Evolutionary conservation across 2,797 vertebrate species (phyloP).

Genomic region (Leptatherina wallacei): DNA sequence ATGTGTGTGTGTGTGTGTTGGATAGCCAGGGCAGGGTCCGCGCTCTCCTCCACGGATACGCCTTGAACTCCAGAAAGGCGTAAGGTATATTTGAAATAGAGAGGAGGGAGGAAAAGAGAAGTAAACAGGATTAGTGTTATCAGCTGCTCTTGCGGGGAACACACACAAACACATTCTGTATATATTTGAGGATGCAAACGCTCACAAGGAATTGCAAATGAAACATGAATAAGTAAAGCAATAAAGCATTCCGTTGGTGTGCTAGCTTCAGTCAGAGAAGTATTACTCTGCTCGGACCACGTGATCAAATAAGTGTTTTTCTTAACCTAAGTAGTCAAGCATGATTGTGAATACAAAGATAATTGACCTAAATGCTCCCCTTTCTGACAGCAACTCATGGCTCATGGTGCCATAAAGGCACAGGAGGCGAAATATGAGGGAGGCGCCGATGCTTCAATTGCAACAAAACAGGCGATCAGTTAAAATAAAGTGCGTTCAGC

Average conservation of each 20-base stretch:
- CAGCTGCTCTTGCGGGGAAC: conserved; percentile 64
- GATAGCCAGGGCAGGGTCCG: conserved; percentile 57
- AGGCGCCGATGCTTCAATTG: conserved; percentile 56
- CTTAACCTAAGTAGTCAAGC: conserved; percentile 58
- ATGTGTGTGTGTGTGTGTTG: conserved; percentile 18
- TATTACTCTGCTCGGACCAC: conserved; percentile 51
- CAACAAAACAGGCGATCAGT: conserved; percentile 68
- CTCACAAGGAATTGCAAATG: conserved; percentile 74
- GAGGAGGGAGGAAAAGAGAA: conserved; percentile 59
- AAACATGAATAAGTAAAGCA: conserved; percentile 83
- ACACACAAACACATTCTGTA: conserved; percentile 26
- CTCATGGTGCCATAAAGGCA: conserved; percentile 51
- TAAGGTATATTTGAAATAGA: conserved; percentile 69
- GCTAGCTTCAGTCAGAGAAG: conserved; percentile 50
- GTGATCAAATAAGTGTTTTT: conserved; percentile 60
- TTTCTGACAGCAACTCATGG: conserved; percentile 54
- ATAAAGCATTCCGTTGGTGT: conserved; percentile 68
- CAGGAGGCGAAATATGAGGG: conserved; percentile 52
- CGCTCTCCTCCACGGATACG: conserved; percentile 44
- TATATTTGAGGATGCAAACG: conserved; percentile 37
- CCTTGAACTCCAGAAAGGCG: conserved; percentile 74
- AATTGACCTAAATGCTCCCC: conserved; percentile 72
- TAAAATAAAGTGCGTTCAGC: conserved; percentile 52
- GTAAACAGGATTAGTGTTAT: conserved; percentile 85
- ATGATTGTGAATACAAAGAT: conserved; percentile 62